These are phyloP conservation scores for Anthopleura xanthogrammica DNA, from an alignment of 92 coral and sea anemone species.

Conservation along the genomic window DNA sequence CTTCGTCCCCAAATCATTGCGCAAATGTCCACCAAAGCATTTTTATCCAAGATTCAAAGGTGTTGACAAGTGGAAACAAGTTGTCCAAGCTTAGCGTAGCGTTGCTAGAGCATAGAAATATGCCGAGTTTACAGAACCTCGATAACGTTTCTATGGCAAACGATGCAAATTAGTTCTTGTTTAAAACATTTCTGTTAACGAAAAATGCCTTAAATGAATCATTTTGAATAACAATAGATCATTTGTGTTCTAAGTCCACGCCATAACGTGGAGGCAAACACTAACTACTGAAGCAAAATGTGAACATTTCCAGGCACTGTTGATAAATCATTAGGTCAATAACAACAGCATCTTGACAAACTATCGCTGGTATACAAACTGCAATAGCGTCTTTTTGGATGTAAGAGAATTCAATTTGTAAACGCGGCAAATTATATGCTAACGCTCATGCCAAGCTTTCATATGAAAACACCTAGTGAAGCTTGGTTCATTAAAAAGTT, in stretches of 20 bases:
- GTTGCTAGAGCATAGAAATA: background rate
- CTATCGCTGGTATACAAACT: background rate
- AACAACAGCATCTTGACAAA: background rate
- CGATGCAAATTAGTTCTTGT: background rate
- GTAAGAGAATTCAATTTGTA: background rate
- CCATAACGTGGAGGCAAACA: background rate
- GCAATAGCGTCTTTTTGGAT: background rate
- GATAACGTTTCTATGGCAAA: slow-evolving; percentile 3
- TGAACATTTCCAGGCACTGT: background rate
- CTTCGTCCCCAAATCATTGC: background rate
- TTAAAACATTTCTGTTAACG: background rate
- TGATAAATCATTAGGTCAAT: background rate
- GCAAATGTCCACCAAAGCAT: background rate
- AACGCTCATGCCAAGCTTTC: background rate
- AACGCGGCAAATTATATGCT: background rate
- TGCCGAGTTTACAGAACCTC: background rate
- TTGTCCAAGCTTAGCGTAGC: background rate
- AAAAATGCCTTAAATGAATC: background rate
- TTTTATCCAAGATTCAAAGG: background rate
- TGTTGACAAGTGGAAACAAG: background rate
- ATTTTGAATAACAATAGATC: background rate
- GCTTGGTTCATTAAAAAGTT: slow-evolving; percentile 33
- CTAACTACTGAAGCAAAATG: background rate
- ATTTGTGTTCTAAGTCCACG: background rate
- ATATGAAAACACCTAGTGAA: slow-evolving; percentile 5